Evolutionary conservation across 1,140 invertebrate genomes (phyloP).

Genomic region (Orchestia grillus): DNA sequence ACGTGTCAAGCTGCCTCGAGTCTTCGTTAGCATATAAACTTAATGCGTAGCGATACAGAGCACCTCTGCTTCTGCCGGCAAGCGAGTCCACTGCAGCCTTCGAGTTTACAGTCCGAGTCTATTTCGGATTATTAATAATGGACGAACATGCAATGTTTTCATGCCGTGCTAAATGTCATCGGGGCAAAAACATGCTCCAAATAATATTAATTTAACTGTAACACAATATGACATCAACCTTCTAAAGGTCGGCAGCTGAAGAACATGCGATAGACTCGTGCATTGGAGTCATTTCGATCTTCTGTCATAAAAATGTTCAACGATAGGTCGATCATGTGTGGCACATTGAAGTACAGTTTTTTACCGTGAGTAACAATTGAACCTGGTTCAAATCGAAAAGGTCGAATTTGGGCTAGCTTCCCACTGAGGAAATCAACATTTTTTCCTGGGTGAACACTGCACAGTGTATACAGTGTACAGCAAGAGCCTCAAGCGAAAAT

Average conservation of each 20-base stretch:
- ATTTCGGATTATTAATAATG: conserved; percentile 11
- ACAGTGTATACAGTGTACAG: not conserved
- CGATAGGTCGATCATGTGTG: not conserved
- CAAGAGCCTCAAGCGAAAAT: not conserved
- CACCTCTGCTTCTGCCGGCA: not conserved
- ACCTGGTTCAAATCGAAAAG: not conserved
- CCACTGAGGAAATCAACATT: not conserved
- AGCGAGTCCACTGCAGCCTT: not conserved
- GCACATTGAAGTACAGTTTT: not conserved
- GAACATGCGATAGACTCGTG: not conserved
- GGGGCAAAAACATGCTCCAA: not conserved
- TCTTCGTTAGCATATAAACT: not conserved
- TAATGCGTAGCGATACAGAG: not conserved
- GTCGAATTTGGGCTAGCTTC: not conserved
- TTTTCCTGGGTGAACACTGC: not conserved
- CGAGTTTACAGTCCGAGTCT: not conserved
- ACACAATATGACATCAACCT: not conserved
- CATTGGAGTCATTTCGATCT: not conserved
- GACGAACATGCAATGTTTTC: not conserved
- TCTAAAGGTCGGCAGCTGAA: not conserved
- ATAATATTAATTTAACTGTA: not conserved
- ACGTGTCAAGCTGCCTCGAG: not conserved
- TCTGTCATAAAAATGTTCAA: not conserved
- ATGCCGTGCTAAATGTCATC: not conserved
- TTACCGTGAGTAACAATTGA: not conserved